phyloP scores from a whole-genome alignment of 2,797 vertebrate genomes.

The Delichon dasypus region DNA sequence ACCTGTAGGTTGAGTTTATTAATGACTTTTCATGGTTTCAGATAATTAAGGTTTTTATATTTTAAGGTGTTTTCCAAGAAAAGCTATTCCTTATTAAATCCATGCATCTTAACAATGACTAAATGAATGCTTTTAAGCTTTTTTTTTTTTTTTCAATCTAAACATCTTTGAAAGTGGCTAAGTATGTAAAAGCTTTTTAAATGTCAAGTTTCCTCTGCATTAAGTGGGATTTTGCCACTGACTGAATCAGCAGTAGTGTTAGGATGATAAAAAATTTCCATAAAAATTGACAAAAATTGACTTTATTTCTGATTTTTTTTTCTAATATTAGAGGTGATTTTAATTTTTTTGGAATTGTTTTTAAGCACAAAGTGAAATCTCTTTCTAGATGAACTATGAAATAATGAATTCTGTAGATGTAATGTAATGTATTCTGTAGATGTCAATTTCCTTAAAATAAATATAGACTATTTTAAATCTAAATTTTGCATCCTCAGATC shows the following conservation, averaged over 20 bases:
- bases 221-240: not conserved
- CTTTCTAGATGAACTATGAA: not conserved
- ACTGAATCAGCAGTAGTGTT: not conserved
- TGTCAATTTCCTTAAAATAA: not conserved
- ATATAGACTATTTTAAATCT: not conserved
- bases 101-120: not conserved
- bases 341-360: not conserved
- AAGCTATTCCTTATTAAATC: not conserved
- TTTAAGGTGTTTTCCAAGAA: not conserved
- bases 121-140: not conserved
- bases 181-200: not conserved
- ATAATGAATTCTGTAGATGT: not conserved
- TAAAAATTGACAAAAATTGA: not conserved
- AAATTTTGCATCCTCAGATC: constrained; percentile 69
- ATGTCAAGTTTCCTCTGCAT: not conserved
- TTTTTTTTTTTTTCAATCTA: not conserved
- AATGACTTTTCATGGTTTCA: not conserved
- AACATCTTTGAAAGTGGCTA: not conserved
- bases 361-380: not conserved
- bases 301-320: not conserved
- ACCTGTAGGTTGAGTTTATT: constrained; percentile 78
- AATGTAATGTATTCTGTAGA: not conserved
- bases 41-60: not conserved
- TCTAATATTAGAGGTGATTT: not conserved
- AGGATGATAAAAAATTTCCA: not conserved